Percentiles rank a stretch among this genome's conserved stretches.
Evolutionary conservation across 2,797 vertebrate species (phyloP).

Genomic region (Crenuchus spilurus): DNA sequence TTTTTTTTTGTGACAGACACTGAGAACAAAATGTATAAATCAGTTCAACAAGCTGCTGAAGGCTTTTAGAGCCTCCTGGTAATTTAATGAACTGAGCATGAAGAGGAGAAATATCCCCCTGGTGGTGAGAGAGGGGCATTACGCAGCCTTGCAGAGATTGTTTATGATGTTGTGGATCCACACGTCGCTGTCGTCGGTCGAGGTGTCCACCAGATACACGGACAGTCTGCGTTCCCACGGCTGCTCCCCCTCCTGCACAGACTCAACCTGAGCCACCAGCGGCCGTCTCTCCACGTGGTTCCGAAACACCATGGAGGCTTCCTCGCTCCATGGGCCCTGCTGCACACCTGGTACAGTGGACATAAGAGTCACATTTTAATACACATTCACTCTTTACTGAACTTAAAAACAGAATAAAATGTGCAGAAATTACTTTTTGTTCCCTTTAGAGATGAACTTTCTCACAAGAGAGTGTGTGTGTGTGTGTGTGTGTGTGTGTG

Average conservation of each 20-base stretch:
- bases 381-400: too few species aligned
- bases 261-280: slow-evolving; percentile 87
- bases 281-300: slow-evolving; percentile 91
- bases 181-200: slow-evolving; percentile 80
- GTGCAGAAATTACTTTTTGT: too few species aligned
- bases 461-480: too few species aligned
- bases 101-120: background rate
- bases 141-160: slow-evolving; percentile 57
- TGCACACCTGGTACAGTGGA: slow-evolving; percentile 74
- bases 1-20: too few species aligned
- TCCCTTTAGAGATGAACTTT: too few species aligned
- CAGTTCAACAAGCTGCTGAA: too few species aligned
- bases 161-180: slow-evolving; percentile 94
- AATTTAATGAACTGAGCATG: too few species aligned
- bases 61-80: too few species aligned
- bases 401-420: too few species aligned
- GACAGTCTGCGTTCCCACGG: slow-evolving; percentile 82
- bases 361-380: background rate
- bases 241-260: slow-evolving; percentile 73
- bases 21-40: too few species aligned
- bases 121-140: background rate
- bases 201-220: slow-evolving; percentile 91
- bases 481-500: background rate
- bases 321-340: slow-evolving; percentile 86
- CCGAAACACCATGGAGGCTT: slow-evolving; percentile 90